A percentile compares a stretch with the other conserved stretches of the same genome.
These are phyloP conservation scores for Clamator glandarius DNA, from an alignment of 2,797 vertebrate genomes.

Conservation along the genomic window DNA sequence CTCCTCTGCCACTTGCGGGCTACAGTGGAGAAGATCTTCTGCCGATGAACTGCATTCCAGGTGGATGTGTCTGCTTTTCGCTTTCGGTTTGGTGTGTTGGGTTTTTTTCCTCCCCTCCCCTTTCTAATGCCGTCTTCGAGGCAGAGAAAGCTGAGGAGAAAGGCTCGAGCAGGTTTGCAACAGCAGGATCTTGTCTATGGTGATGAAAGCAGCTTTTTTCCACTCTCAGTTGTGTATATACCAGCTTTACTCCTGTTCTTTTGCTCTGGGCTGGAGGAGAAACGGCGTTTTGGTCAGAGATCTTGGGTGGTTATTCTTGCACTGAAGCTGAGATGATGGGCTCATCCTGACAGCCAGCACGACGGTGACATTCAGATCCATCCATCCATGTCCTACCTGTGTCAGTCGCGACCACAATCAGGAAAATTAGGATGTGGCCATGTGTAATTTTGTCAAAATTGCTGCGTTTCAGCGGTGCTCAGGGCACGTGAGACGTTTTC, in stretches of 20 bases:
- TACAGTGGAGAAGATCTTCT: conserved; percentile 34
- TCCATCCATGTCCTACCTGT: not conserved
- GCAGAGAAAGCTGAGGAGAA: not conserved
- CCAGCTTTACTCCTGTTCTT: not conserved
- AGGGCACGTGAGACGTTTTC: not conserved
- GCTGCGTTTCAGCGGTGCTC: not conserved
- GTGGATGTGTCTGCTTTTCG: conserved; percentile 45
- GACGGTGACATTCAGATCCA: not conserved
- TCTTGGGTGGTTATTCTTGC: not conserved
- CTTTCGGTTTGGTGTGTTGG: not conserved
- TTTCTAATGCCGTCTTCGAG: not conserved
- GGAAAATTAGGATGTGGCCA: not conserved
- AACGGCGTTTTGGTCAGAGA: not conserved
- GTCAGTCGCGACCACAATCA: not conserved
- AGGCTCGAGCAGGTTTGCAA: not conserved
- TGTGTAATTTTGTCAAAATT: not conserved
- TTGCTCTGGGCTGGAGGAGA: not conserved
- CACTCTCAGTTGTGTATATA: not conserved
- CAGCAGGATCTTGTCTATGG: not conserved
- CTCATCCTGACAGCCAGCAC: not conserved
- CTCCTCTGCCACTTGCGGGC: not conserved
- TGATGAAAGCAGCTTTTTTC: not conserved
- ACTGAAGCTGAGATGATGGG: not conserved
- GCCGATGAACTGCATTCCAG: conserved; percentile 76
- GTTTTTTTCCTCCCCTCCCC: not conserved